These are phyloP conservation scores for Puffinus mauretanicus DNA, from an alignment of 2,113 vertebrate species.

Conservation along the genomic window DNA sequence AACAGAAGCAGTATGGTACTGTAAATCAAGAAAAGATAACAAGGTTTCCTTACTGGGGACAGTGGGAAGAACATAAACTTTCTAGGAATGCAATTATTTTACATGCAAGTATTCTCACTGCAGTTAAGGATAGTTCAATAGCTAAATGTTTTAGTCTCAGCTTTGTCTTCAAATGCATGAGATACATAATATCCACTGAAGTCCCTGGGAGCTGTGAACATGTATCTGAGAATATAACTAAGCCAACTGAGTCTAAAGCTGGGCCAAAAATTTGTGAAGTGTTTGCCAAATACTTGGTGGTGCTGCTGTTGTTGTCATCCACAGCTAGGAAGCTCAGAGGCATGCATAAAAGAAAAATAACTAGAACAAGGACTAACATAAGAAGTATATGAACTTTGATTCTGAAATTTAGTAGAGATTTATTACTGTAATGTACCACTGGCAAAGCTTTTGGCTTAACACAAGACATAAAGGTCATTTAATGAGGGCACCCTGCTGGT, in stretches of 20 bases:
- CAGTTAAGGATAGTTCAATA: background rate
- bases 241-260: background rate
- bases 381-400: background rate
- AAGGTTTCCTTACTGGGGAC: background rate
- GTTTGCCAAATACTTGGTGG: background rate
- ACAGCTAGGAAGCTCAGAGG: background rate
- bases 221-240: background rate
- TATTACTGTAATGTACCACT: background rate
- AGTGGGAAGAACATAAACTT: background rate
- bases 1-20: background rate
- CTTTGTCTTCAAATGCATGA: background rate
- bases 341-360: background rate
- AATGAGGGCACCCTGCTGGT: background rate
- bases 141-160: background rate
- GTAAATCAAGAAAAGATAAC: background rate
- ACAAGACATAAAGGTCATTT: background rate
- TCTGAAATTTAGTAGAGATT: background rate
- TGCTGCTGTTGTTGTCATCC: background rate
- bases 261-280: background rate
- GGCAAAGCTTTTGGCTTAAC: background rate
- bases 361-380: background rate
- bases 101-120: background rate
- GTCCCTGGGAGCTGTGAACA: background rate
- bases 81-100: background rate
- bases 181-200: background rate